phyloP scores from a whole-genome alignment of 2,888 invertebrate genomes.

The Cantharis rufa region DNA sequence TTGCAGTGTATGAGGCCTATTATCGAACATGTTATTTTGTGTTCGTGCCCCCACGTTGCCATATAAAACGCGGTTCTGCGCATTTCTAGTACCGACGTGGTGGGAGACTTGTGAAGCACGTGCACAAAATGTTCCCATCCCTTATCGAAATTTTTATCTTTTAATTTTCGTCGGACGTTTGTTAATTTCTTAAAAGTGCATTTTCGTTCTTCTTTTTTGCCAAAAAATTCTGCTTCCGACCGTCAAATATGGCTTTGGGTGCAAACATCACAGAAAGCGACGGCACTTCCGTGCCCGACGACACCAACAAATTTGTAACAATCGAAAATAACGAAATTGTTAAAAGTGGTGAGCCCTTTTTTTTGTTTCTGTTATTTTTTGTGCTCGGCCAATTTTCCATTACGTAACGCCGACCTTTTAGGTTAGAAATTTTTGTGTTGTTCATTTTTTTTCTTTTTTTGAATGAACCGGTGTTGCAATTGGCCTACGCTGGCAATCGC shows the following conservation, averaged over 20 bases:
- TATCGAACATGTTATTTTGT: neutral
- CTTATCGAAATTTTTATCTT: slow-evolving; percentile 3
- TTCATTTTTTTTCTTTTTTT: neutral
- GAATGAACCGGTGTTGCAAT: neutral
- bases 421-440: slow-evolving; percentile 1
- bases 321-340: slow-evolving; percentile 30
- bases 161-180: neutral
- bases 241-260: slow-evolving; percentile 44
- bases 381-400: neutral
- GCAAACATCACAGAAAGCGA: slow-evolving; percentile 42
- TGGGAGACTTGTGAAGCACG: slow-evolving; percentile 25
- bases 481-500: neutral
- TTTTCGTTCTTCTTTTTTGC: neutral
- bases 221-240: neutral
- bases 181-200: neutral
- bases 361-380: neutral
- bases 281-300: slow-evolving; percentile 35
- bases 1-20: neutral
- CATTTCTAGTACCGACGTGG: neutral
- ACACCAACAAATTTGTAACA: slow-evolving; percentile 33
- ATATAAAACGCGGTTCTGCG: neutral
- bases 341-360: neutral
- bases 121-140: slow-evolving; percentile 24
- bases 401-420: neutral
- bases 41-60: neutral